Evolutionary conservation across 2,113 vertebrate species (phyloP), one percentile per base, ranked within the genome.

Genomic region (Raphicerus campestris): DNA sequence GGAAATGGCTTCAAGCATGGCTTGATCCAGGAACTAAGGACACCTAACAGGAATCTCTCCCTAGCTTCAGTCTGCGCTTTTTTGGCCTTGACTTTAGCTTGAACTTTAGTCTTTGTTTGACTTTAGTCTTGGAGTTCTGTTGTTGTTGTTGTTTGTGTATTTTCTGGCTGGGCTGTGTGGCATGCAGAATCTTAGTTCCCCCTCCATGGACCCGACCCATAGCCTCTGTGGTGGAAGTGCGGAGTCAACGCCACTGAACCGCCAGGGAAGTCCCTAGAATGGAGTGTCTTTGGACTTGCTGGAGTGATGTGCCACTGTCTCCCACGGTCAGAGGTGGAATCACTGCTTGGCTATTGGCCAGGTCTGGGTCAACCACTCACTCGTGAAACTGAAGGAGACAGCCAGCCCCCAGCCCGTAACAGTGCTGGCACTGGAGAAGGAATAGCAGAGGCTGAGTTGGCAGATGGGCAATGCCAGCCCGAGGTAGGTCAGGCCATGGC

Each of bases 241-340:
- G 0, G 39, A 42, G 39, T 26, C 6, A 0, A 42, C 0, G 2
- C 39, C 70, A 42, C 22, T 42, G 22, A 24, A 75, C 70, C 4
- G 39, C 22, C 70, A 75, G 39, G 70, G 70, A 26, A 7, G 35
- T 26, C 22, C 60, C 86, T 73, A 61, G 55, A 20, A 61, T 4
- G 24, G n/a, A 88, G n/a, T 6, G 15, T 28, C 35, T 7, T 9
- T 16, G 63, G 42, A 49, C 77, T 86, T 56, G 9, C 66, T 58
- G 26, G 10, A 45, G 17, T 61, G n/a, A 28, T 0, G 0, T 2
- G 32, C 26, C 22, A 6, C 45, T 81, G 45, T 19, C 51, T 83
- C 16, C 32, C 17, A 0, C 17, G n/a, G 20, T 32, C 20, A 45
- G 22, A 90, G 16, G 35, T 26, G 5, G 47, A 10, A 20, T 16